Conservation (phyloP, 2,113 vertebrate genomes). For the Dendrocopos noguchii region DNA sequence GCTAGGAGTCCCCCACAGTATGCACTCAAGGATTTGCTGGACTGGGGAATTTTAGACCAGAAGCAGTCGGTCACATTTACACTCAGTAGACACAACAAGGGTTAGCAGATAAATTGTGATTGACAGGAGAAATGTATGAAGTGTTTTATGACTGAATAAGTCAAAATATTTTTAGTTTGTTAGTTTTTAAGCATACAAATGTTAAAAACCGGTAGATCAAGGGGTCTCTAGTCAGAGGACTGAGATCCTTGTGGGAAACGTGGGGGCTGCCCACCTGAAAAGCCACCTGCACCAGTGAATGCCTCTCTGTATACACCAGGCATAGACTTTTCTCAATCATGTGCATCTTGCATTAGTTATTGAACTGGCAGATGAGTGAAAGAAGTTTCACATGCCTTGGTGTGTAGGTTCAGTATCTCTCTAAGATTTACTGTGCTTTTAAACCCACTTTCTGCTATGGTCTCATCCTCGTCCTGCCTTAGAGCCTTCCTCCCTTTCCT, state of each 20-base stretch:
- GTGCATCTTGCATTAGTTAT: not conserved
- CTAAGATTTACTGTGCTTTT: not conserved
- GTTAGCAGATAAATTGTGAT: not conserved
- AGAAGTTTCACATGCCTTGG: not conserved
- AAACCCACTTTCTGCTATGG: not conserved
- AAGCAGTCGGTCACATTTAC: not conserved
- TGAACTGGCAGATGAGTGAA: not conserved
- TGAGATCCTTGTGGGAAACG: accelerated
- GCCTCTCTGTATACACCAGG: not conserved
- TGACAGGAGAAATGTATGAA: not conserved
- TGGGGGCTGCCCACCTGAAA: not conserved
- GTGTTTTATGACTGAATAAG: not conserved
- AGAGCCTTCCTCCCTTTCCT: not conserved
- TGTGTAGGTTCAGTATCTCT: not conserved
- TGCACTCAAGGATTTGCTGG: not conserved
- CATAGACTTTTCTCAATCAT: not conserved
- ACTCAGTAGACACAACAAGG: not conserved
- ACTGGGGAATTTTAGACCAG: not conserved
- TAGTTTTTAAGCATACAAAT: not conserved
- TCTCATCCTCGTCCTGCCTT: not conserved
- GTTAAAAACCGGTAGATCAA: not conserved
- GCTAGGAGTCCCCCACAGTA: not conserved
- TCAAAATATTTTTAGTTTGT: not conserved
- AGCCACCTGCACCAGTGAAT: not conserved
- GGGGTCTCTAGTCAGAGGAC: not conserved